Conservation (phyloP, 64 coral and sea anemone genomes). For the Stichodactyla mertensii region DNA sequence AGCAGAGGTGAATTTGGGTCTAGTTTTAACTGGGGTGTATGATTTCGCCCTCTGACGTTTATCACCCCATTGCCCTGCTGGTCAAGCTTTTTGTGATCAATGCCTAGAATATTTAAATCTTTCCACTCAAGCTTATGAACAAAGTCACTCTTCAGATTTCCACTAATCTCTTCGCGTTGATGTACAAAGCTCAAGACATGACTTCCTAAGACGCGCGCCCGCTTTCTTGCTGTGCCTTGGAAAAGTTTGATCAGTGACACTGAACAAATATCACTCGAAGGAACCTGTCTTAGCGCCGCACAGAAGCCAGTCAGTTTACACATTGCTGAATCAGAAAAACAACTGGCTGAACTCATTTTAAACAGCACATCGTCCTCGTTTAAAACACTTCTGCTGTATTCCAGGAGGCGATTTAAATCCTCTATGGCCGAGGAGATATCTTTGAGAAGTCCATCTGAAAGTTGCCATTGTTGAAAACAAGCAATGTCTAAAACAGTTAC, state of each 20-base stretch:
- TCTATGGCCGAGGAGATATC: conserved; percentile 66
- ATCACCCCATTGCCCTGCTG: conserved; percentile 50
- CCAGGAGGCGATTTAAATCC: conserved; percentile 75
- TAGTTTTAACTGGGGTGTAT: conserved; percentile 49
- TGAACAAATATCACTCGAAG: conserved; percentile 20
- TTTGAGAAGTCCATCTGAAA: conserved; percentile 43
- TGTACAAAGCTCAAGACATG: conserved; percentile 46
- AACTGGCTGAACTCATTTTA: neutral
- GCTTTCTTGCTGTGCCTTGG: conserved; percentile 46
- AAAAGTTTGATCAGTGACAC: conserved; percentile 66
- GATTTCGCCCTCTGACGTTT: conserved; percentile 30
- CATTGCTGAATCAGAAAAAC: conserved; percentile 5
- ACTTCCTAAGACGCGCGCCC: conserved; percentile 51
- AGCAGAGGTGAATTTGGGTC: conserved; percentile 39
- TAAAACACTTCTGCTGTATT: conserved; percentile 47
- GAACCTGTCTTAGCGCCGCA: neutral
- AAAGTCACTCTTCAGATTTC: conserved; percentile 47
- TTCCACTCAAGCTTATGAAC: conserved; percentile 56
- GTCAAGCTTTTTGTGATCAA: neutral
- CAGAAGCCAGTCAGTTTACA: conserved; percentile 11
- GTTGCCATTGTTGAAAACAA: conserved; percentile 40
- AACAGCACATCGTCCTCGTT: conserved; percentile 31
- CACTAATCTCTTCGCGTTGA: conserved; percentile 60
- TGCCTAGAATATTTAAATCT: conserved; percentile 36
- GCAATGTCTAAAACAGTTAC: conserved; percentile 42